Conservation (phyloP, 2,113 vertebrate species). For the Dasyprocta punctata region DNA sequence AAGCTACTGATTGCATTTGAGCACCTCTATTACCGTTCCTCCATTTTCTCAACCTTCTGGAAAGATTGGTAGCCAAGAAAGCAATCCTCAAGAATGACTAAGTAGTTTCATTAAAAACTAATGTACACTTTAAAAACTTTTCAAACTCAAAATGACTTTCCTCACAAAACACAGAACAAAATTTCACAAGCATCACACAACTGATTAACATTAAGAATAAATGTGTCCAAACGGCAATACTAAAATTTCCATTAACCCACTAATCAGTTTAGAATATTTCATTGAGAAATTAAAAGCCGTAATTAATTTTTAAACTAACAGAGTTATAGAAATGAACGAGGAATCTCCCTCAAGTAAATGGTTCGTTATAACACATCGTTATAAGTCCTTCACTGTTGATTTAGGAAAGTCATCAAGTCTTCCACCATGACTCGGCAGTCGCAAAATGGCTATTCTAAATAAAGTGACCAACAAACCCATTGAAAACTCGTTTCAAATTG, state of each 20-base stretch:
- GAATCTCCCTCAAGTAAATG: not conserved
- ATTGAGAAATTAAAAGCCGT: not conserved
- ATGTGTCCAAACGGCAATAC: not conserved
- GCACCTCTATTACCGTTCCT: not conserved
- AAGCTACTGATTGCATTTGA: not conserved
- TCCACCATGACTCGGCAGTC: not conserved
- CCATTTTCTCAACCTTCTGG: not conserved
- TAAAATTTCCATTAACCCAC: not conserved
- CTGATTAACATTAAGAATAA: not conserved
- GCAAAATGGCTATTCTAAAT: not conserved
- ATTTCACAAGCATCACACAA: not conserved
- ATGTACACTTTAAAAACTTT: not conserved
- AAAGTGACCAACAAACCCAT: not conserved
- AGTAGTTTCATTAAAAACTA: not conserved
- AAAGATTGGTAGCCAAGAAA: constrained; percentile 6
- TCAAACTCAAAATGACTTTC: constrained; percentile 17
- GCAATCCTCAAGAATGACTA: not conserved
- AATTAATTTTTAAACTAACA: constrained; percentile 5
- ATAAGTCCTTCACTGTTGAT: not conserved
- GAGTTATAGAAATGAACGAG: not conserved
- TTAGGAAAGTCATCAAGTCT: not conserved
- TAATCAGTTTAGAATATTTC: not conserved
- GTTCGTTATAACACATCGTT: not conserved
- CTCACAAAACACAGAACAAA: constrained; percentile 34
- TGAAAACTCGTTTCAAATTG: not conserved